phyloP scores from a whole-genome alignment of 2,797 vertebrate genomes.

The Lemur catta region DNA sequence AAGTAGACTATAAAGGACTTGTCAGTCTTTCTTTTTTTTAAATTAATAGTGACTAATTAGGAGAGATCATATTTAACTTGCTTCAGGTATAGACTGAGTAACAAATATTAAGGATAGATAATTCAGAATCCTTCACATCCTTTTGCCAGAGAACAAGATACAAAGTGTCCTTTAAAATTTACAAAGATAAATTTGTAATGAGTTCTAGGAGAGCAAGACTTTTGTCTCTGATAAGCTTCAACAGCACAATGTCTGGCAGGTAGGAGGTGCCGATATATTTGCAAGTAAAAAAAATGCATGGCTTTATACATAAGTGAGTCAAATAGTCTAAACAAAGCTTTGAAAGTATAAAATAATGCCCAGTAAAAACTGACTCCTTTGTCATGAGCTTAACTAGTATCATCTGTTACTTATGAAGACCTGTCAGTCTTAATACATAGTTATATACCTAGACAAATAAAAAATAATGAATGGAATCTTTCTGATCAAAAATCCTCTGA shows the following conservation, averaged over 20 bases:
- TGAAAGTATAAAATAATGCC: background rate
- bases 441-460: background rate
- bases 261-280: background rate
- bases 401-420: background rate
- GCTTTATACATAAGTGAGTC: background rate
- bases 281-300: background rate
- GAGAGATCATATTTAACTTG: background rate
- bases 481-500: background rate
- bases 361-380: background rate
- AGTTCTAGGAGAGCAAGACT: background rate
- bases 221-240: background rate
- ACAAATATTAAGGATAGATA: background rate
- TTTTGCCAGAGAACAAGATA: background rate
- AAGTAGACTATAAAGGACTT: background rate
- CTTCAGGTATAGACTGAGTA: background rate
- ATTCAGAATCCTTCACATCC: background rate
- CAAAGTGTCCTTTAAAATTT: background rate
- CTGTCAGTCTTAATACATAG: background rate
- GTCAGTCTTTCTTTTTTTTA: background rate
- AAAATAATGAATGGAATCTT: background rate
- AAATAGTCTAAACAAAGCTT: background rate
- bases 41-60: background rate
- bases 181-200: background rate
- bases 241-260: background rate
- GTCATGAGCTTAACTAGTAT: background rate